Evolutionary conservation across 1,140 invertebrate genomes (phyloP).

Genomic region (Tribolium castaneum): DNA sequence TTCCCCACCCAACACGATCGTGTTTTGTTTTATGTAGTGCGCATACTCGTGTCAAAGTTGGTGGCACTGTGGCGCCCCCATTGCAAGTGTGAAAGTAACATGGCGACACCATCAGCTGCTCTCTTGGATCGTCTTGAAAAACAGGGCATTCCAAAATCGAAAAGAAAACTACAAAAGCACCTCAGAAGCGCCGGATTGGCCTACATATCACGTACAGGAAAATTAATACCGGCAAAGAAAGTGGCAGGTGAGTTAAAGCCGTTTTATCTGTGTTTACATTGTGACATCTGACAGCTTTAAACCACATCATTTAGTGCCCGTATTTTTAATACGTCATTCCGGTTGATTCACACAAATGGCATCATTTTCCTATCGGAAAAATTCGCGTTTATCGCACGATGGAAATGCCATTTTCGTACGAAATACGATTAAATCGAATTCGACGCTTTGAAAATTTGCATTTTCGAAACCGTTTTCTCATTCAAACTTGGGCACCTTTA

Average conservation of each 20-base stretch:
- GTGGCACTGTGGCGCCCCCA: slow-evolving; percentile 44
- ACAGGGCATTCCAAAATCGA: slow-evolving; percentile 61
- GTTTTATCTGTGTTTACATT: slow-evolving; percentile 53
- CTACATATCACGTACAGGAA: slow-evolving; percentile 65
- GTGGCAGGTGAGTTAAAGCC: slow-evolving; percentile 62
- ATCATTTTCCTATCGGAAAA: slow-evolving; percentile 33
- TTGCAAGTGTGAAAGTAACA: slow-evolving; percentile 48
- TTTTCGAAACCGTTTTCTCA: slow-evolving; percentile 3
- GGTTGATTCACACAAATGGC: slow-evolving; percentile 48
- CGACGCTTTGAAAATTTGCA: neutral
- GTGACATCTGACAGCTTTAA: slow-evolving; percentile 43
- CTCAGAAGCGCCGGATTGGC: slow-evolving; percentile 64
- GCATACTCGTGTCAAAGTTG: slow-evolving; percentile 12
- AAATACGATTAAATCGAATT: neutral
- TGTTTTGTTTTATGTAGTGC: neutral
- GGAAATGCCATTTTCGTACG: neutral
- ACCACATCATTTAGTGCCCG: slow-evolving; percentile 45
- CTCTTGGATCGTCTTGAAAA: slow-evolving; percentile 56
- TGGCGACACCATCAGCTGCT: slow-evolving; percentile 61
- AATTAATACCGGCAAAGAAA: slow-evolving; percentile 65
- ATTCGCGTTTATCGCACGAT: neutral
- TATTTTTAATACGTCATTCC: slow-evolving; percentile 49
- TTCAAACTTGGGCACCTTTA: slow-evolving; percentile 38
- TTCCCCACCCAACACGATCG: neutral
- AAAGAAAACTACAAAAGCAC: slow-evolving; percentile 64